Base-by-base conservation (phyloP, 2,888 invertebrate genomes). In the Sicus ferrugineus region DNA sequence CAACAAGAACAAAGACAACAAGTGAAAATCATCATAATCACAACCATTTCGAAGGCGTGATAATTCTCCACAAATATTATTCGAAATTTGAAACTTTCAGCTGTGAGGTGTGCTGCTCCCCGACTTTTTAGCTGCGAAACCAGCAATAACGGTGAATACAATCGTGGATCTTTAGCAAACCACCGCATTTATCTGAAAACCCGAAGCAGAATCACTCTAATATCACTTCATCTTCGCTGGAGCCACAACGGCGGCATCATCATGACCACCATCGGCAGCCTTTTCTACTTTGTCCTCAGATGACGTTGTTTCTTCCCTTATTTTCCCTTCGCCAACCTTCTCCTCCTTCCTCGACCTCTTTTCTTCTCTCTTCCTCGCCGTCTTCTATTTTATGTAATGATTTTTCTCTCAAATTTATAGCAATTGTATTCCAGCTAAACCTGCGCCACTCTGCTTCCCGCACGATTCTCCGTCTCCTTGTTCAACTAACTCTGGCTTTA, bases 41-140 rank as follows among this genome's bases (percentile, higher is more conserved):
- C n/a, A n/a, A n/a, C n/a, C n/a, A n/a, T n/a, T n/a, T n/a, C n/a
- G n/a, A n/a, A n/a, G n/a, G n/a, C n/a, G n/a, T n/a, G n/a, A n/a
- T n/a, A n/a, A n/a, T n/a, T n/a, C n/a, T 42, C 42, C 42, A 42
- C n/a, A n/a, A n/a, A 56, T 54, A 56, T 28, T 30, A 56, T 30
- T 56, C 14, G 56, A 56, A 56, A 56, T 56, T 54, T 56, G 30
- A 30, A 28, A 56, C 56, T 9, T n/a, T n/a, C n/a, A n/a, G n/a
- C n/a, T n/a, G n/a, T n/a, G n/a, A n/a, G n/a, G n/a, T n/a, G n/a
- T n/a, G n/a, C n/a, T n/a, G n/a, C n/a, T n/a, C n/a, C n/a, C n/a
- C n/a, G n/a, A n/a, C n/a, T n/a, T n/a, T n/a, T n/a, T n/a, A n/a
- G n/a, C n/a, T n/a, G n/a, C n/a, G n/a, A n/a, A n/a, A n/a, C n/a